Conservation (phyloP, 2,113 vertebrate genomes). For the Oreochromis niloticus region DNA sequence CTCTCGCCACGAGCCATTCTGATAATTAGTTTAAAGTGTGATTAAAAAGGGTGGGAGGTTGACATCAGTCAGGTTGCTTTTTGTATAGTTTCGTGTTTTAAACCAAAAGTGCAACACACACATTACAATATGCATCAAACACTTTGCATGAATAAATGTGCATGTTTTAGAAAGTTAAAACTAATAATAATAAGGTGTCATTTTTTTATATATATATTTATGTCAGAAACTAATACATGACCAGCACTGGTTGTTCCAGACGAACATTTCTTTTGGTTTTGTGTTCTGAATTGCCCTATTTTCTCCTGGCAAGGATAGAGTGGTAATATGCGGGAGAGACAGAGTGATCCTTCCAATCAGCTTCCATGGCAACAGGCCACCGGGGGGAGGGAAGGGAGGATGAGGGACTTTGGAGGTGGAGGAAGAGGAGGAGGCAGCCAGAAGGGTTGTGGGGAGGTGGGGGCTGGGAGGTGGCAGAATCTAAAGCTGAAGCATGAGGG, state of each 20-base stretch:
- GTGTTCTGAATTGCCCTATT: conserved; percentile 3
- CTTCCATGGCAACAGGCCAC: conserved; percentile 71
- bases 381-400: background rate
- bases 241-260: background rate
- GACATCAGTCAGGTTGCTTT: background rate
- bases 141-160: background rate
- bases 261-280: background rate
- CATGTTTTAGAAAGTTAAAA: background rate
- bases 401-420: background rate
- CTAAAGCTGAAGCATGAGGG: conserved; percentile 6
- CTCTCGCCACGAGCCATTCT: background rate
- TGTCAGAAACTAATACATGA: background rate
- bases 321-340: conserved; percentile 36
- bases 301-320: conserved; percentile 29
- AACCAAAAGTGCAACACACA: background rate
- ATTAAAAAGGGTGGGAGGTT: background rate
- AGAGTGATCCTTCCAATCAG: conserved; percentile 64
- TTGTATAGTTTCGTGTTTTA: background rate
- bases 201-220: background rate
- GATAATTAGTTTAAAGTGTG: background rate
- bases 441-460: conserved; percentile 48
- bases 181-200: background rate
- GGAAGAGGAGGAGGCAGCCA: conserved; percentile 20
- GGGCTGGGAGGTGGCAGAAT: conserved; percentile 41
- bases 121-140: background rate